phyloP scores from a whole-genome alignment of 2,113 vertebrate species.

The Ailurus styani region DNA sequence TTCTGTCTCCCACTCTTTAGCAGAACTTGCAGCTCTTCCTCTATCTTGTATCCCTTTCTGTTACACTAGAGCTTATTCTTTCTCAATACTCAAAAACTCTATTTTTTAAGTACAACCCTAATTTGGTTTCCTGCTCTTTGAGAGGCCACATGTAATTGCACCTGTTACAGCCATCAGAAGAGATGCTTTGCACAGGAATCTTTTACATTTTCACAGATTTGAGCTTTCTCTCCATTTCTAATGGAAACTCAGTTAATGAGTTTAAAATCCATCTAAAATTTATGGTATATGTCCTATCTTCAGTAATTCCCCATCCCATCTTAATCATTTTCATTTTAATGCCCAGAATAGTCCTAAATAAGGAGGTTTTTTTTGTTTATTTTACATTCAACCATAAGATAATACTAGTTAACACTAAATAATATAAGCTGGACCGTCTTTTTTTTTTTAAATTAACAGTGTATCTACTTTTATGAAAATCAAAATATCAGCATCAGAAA shows the following conservation, averaged over 20 bases:
- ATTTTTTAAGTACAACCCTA: neutral
- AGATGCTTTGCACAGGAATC: neutral
- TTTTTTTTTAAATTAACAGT: neutral
- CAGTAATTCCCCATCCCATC: neutral
- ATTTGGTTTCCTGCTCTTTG: neutral
- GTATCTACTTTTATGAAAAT: neutral
- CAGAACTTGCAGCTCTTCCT: neutral
- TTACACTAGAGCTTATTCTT: neutral
- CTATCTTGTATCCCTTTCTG: neutral
- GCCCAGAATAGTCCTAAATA: neutral
- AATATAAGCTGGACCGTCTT: neutral
- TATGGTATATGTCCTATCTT: neutral
- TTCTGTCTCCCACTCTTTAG: neutral
- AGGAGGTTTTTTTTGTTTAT: neutral
- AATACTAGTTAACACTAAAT: neutral
- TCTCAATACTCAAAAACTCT: neutral
- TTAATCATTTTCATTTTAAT: neutral
- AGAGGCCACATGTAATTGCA: neutral
- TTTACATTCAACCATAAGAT: neutral
- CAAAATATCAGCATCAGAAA: neutral
- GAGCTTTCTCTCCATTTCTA: neutral
- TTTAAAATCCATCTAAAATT: neutral
- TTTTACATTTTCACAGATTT: neutral
- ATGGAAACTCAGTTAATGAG: neutral
- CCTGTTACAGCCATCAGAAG: neutral